Evolutionary conservation across 2,113 vertebrate genomes (phyloP).

Genomic region (Apodemus sylvaticus): DNA sequence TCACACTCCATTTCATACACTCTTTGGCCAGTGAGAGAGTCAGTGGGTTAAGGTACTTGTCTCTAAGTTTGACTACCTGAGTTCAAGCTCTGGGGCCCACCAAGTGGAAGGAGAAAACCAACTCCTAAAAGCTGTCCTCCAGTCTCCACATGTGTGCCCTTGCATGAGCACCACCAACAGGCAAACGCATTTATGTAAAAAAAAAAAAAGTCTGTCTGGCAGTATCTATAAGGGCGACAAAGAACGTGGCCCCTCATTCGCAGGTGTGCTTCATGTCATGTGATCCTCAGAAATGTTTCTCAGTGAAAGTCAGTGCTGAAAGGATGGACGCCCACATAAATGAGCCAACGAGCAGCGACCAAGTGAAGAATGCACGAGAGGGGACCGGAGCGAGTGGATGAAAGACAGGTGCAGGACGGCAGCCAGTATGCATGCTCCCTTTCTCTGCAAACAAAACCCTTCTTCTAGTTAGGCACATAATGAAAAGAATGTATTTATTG

Average conservation of each 20-base stretch:
- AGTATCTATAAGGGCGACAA: not conserved
- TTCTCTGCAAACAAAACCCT: not conserved
- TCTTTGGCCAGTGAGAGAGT: not conserved
- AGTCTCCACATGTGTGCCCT: not conserved
- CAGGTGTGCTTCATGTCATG: not conserved
- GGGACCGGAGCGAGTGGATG: not conserved
- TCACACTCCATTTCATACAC: not conserved
- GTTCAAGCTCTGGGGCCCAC: not conserved
- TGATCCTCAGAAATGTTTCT: not conserved
- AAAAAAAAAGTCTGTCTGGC: not conserved
- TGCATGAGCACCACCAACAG: not conserved
- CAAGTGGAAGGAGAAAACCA: too few relatives aligned
- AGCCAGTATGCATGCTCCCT: not conserved
- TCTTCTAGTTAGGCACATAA: not conserved
- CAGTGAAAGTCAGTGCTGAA: not conserved
- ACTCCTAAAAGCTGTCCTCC: not conserved
- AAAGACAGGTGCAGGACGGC: not conserved
- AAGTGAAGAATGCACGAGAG: not conserved
- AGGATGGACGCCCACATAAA: conserved; percentile 6
- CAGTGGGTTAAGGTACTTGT: not conserved
- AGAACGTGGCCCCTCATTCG: not conserved
- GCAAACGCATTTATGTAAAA: not conserved
- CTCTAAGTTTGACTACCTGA: not conserved
- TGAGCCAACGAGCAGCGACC: not conserved
- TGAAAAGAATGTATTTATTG: not conserved